Conservation (phyloP, 2,113 vertebrate species). For the Cryptomyrus ogoouensis region DNA sequence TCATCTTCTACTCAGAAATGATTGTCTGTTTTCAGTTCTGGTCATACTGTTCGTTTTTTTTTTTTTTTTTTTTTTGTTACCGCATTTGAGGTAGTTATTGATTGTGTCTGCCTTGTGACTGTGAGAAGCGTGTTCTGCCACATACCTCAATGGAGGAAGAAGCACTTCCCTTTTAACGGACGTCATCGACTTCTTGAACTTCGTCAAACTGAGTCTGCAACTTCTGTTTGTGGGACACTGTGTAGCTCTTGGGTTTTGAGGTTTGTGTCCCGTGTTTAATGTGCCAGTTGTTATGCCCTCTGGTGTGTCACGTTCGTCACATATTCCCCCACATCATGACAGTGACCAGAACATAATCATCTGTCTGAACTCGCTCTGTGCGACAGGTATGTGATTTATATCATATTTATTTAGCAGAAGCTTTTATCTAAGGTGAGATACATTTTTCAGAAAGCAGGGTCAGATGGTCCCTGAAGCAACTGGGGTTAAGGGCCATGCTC, state of each 20-base stretch:
- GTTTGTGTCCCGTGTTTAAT: background rate
- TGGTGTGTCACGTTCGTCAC: background rate
- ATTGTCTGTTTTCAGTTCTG: slow-evolving; percentile 10
- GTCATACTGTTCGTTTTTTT: background rate
- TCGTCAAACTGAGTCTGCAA: background rate
- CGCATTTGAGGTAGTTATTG: slow-evolving; percentile 10
- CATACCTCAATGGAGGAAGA: background rate
- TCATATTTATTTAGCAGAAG: background rate
- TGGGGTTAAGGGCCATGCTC: background rate
- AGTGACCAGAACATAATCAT: background rate
- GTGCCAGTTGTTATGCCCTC: background rate
- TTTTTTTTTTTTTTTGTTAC: background rate
- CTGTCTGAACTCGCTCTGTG: background rate
- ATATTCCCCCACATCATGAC: background rate
- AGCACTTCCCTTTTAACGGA: slow-evolving; percentile 4
- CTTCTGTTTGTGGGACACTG: background rate
- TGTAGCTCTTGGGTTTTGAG: background rate
- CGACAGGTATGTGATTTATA: background rate
- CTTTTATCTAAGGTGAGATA: background rate
- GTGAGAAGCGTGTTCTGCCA: background rate
- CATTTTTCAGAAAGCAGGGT: background rate
- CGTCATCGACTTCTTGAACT: background rate
- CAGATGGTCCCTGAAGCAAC: background rate
- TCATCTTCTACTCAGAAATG: slow-evolving; percentile 3
- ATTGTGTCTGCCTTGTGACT: background rate